phyloP scores from a whole-genome alignment of 2,888 invertebrate genomes.

The Oxytorus armatus region DNA sequence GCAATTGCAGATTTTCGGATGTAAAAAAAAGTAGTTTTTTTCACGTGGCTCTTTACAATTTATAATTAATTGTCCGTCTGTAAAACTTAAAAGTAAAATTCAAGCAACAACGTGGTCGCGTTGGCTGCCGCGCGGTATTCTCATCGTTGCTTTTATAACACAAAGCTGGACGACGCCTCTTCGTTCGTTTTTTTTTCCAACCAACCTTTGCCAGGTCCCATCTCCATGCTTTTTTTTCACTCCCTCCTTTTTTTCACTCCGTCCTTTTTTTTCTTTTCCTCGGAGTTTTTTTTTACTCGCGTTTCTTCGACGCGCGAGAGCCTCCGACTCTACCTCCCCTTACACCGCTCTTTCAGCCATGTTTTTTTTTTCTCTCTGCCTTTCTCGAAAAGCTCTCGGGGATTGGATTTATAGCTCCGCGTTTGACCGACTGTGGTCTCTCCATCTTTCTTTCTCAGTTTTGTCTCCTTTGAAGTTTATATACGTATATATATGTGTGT shows the following conservation, averaged over 20 bases:
- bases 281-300: conserved; percentile 74
- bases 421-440: conserved; percentile 83
- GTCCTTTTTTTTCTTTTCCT: conserved; percentile 48
- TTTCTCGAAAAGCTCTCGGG: conserved; percentile 78
- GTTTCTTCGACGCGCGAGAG: conserved; percentile 51
- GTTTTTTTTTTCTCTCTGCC: conserved; percentile 42
- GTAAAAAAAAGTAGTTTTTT: no score
- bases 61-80: no score
- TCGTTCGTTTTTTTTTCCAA: conserved; percentile 54
- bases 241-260: no score
- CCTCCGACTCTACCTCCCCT: conserved; percentile 33
- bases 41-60: no score
- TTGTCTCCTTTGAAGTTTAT: conserved; percentile 19
- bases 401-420: conserved; percentile 81
- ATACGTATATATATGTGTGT: background rate
- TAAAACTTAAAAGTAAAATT: no score
- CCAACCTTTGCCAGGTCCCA: conserved; percentile 44
- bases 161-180: conserved; percentile 76
- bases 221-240: conserved; percentile 50
- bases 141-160: conserved; percentile 68
- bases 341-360: conserved; percentile 54
- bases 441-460: conserved; percentile 61
- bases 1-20: no score
- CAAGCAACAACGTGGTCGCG: no score
- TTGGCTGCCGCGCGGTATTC: conserved; percentile 64